Percentiles rank a stretch among this genome's conserved stretches.
These are phyloP conservation scores for Paramormyrops kingsleyae DNA, from an alignment of 2,113 vertebrate genomes.

Conservation along the genomic window DNA sequence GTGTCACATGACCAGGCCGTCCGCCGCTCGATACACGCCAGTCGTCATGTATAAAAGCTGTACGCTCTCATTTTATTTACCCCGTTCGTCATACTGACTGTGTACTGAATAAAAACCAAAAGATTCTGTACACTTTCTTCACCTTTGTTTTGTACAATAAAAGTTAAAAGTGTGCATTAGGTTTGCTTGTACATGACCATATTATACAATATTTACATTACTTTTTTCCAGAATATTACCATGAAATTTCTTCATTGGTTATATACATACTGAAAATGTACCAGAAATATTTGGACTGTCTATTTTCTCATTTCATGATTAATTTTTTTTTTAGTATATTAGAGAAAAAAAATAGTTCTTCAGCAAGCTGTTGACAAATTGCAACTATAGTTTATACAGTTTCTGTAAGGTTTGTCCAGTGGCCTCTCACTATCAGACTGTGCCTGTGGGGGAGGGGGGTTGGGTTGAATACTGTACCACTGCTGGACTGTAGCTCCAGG, in stretches of 20 bases:
- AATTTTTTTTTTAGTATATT: slow-evolving; percentile 69
- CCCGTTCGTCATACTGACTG: slow-evolving; percentile 73
- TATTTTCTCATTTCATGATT: slow-evolving; percentile 69
- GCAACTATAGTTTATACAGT: slow-evolving; percentile 65
- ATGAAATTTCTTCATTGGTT: slow-evolving; percentile 94
- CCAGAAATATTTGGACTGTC: slow-evolving; percentile 99
- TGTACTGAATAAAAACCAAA: slow-evolving; percentile 95
- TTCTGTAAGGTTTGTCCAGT: slow-evolving; percentile 66
- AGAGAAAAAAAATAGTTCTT: slow-evolving; percentile 81
- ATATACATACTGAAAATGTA: slow-evolving; percentile 98
- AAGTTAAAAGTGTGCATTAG: slow-evolving; percentile 99
- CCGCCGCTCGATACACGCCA: slow-evolving; percentile 72
- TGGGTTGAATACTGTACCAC: slow-evolving; percentile 56
- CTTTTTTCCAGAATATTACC: slow-evolving; percentile 73
- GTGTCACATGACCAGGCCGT: slow-evolving; percentile 67
- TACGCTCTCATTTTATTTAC: slow-evolving; percentile 68
- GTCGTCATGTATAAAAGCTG: slow-evolving; percentile 87
- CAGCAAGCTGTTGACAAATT: slow-evolving; percentile 79
- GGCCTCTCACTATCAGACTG: slow-evolving; percentile 57
- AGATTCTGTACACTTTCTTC: slow-evolving; percentile 92
- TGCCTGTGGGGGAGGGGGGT: slow-evolving; percentile 36
- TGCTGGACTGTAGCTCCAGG: slow-evolving; percentile 60
- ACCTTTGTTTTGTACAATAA: slow-evolving; percentile 92
- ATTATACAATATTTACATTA: slow-evolving; percentile 99
- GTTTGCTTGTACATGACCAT: slow-evolving; percentile 98